These are phyloP conservation scores for Pheosia tremula DNA, from an alignment of 2,888 invertebrate species.

Conservation along the genomic window DNA sequence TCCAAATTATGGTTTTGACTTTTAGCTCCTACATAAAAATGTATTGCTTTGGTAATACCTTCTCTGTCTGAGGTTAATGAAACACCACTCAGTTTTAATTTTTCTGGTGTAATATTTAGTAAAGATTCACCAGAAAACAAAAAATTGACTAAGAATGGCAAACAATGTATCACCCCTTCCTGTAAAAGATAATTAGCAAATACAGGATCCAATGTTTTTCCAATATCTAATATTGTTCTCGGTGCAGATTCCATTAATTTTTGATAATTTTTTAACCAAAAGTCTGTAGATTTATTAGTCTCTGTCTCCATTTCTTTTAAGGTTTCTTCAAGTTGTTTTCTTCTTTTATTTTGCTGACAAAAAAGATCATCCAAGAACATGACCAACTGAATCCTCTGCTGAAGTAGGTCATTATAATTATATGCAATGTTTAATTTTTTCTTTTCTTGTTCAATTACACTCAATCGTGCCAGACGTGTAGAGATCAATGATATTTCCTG, in stretches of 20 bases:
- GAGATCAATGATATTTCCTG: conserved; percentile 91
- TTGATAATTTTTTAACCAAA: conserved; percentile 93
- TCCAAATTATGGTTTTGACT: conserved; percentile 53
- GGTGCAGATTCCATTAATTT: conserved; percentile 91
- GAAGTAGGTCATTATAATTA: conserved; percentile 88
- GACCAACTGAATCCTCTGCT: conserved; percentile 88
- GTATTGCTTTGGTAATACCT: conserved; percentile 86
- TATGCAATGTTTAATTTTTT: conserved; percentile 87
- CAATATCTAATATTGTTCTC: conserved; percentile 85
- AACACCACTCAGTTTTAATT: conserved; percentile 85
- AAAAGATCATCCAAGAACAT: conserved; percentile 87
- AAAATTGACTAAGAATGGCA: conserved; percentile 89
- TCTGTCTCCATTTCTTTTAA: conserved; percentile 89
- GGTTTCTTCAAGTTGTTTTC: conserved; percentile 87
- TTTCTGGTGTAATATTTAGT: conserved; percentile 79
- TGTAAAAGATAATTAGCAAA: conserved; percentile 88
- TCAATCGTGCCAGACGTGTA: conserved; percentile 88
- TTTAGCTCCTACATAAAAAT: conserved; percentile 81
- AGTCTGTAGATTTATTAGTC: conserved; percentile 81
- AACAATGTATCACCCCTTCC: conserved; percentile 89
- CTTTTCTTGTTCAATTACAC: conserved; percentile 89
- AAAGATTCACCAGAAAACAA: conserved; percentile 81
- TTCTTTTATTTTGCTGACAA: conserved; percentile 87
- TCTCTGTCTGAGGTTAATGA: conserved; percentile 82
- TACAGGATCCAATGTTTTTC: conserved; percentile 86